Conservation (phyloP, 2,888 invertebrate species). For the Seira sanloemensis region DNA sequence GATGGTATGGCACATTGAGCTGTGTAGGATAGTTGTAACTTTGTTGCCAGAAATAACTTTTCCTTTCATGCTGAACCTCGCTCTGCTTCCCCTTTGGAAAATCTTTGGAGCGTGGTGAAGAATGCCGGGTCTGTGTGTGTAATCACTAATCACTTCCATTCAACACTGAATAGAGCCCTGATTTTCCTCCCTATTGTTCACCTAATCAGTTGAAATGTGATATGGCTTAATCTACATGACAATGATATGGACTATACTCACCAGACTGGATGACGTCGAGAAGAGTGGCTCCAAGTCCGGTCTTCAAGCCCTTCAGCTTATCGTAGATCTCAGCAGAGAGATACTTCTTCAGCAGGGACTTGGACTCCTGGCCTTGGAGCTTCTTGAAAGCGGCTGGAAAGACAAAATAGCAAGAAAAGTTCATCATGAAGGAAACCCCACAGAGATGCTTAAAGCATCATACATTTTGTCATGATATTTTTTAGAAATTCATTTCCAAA, state of each 20-base stretch:
- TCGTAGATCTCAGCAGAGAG: slow-evolving; percentile 88
- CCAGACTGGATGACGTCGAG: slow-evolving; percentile 97
- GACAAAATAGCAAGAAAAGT: no score
- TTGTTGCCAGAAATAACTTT: slow-evolving; percentile 10
- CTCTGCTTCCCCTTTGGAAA: no score
- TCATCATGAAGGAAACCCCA: no score
- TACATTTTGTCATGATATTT: no score
- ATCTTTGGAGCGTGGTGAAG: not conserved
- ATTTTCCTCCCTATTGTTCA: no score
- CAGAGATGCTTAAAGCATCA: no score
- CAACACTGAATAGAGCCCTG: no score
- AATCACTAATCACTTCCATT: not conserved
- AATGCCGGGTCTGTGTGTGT: not conserved
- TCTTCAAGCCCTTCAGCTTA: slow-evolving; percentile 93
- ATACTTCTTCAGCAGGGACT: slow-evolving; percentile 94
- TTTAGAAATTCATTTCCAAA: no score
- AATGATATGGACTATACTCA: slow-evolving; percentile 75
- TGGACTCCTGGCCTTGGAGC: slow-evolving; percentile 91
- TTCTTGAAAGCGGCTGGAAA: slow-evolving; percentile 93
- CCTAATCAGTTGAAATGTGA: no score
- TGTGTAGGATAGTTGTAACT: not conserved
- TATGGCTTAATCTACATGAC: no score
- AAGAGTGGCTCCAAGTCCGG: slow-evolving; percentile 91
- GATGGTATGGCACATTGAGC: not conserved
- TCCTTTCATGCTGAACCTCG: not conserved